Evolutionary conservation across 2,888 invertebrate genomes (phyloP).

Genomic region (Arge pagana): DNA sequence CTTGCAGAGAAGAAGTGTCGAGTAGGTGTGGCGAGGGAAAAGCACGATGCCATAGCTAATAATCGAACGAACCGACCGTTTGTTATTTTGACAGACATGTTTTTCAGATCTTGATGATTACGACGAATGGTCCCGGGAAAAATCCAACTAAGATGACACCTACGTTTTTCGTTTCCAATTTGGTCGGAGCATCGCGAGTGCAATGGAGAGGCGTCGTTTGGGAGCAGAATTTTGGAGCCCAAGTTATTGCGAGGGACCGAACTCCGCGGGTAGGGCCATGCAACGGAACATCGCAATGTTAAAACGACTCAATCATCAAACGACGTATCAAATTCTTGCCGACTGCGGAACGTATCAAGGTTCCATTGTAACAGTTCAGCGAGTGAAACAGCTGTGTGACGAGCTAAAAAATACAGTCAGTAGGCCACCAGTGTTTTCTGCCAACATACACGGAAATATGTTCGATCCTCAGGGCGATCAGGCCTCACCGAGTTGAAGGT

Average conservation of each 20-base stretch:
- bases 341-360: slow-evolving; percentile 59
- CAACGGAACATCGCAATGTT: slow-evolving; percentile 56
- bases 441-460: slow-evolving; percentile 30
- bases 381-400: slow-evolving; percentile 58
- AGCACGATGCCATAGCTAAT: no score
- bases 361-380: slow-evolving; percentile 60
- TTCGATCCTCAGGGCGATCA: slow-evolving; percentile 17
- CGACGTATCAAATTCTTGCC: slow-evolving; percentile 42
- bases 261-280: slow-evolving; percentile 54
- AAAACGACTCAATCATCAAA: slow-evolving; percentile 45
- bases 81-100: no score
- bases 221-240: slow-evolving; percentile 16
- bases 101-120: neutral
- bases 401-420: slow-evolving; percentile 57
- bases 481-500: slow-evolving; percentile 12
- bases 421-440: slow-evolving; percentile 47
- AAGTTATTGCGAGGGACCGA: slow-evolving; percentile 36
- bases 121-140: no score
- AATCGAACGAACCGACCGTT: no score
- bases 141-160: no score
- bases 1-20: no score
- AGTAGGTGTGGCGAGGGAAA: no score
- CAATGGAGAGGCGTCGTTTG: slow-evolving; percentile 17
- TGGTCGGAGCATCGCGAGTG: no score
- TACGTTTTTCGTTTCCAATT: no score